A percentile compares a stretch with the other conserved stretches of the same genome.
phyloP scores from a whole-genome alignment of 2,888 invertebrate species.

The Eupithecia vulgata region DNA sequence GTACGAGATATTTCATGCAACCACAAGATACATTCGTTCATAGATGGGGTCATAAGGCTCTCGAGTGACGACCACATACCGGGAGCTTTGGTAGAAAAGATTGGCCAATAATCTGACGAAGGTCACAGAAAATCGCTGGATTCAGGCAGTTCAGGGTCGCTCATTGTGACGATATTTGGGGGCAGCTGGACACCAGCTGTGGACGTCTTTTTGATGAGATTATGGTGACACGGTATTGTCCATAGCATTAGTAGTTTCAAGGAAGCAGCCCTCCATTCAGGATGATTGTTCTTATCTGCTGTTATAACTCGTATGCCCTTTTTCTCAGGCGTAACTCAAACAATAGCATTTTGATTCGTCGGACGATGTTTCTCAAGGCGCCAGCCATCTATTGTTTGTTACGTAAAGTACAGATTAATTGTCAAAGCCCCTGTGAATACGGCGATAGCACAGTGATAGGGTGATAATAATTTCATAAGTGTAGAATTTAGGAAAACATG shows the following conservation, averaged over 20 bases:
- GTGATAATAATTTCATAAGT: neutral
- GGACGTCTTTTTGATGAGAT: neutral
- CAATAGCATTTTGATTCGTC: constrained; percentile 5
- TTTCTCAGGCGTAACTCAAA: neutral
- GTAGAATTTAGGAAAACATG: neutral
- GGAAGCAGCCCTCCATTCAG: neutral
- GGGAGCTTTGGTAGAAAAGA: neutral
- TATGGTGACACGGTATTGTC: neutral
- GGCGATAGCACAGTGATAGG: too few species aligned
- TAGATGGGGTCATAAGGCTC: neutral
- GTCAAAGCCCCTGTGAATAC: neutral
- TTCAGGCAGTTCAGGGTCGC: neutral
- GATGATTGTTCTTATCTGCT: neutral
- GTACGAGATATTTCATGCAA: neutral
- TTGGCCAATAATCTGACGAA: neutral
- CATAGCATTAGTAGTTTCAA: neutral
- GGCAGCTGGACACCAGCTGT: neutral
- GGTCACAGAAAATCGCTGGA: neutral
- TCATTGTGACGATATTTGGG: neutral
- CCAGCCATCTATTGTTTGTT: constrained; percentile 5
- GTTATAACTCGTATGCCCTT: neutral
- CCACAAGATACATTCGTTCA: neutral
- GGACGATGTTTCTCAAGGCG: constrained; percentile 7
- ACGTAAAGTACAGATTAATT: constrained; percentile 7
- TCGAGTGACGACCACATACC: neutral